Conservation (phyloP, 2,797 vertebrate genomes). For the Iguana delicatissima region DNA sequence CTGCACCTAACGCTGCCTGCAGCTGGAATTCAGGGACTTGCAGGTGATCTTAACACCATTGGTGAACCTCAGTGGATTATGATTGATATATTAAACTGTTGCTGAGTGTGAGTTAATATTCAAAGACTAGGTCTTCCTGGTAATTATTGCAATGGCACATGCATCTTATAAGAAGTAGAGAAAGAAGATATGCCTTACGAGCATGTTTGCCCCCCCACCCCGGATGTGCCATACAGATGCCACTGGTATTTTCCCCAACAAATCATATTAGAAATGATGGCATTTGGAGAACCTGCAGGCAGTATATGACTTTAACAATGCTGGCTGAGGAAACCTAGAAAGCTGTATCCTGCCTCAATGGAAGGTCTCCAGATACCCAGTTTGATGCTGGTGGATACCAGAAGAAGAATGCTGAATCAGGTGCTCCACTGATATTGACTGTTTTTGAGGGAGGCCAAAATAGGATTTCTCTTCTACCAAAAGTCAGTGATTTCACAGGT, state of each 20-base stretch:
- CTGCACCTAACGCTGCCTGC: not conserved
- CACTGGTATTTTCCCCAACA: not conserved
- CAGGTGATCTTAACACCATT: not conserved
- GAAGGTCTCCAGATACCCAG: not conserved
- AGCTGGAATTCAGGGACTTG: slow-evolving; percentile 4
- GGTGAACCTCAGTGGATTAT: slow-evolving; percentile 14
- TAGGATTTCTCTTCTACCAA: not conserved
- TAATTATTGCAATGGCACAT: slow-evolving; percentile 6
- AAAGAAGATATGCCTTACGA: not conserved
- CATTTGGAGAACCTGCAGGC: too few species aligned
- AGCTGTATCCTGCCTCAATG: too few species aligned
- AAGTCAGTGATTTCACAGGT: not conserved
- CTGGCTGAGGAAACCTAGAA: too few species aligned
- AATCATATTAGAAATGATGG: not conserved
- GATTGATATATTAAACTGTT: not conserved
- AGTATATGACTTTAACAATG: too few species aligned
- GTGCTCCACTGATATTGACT: not conserved
- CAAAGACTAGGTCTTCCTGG: not conserved
- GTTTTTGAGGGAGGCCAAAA: too few species aligned
- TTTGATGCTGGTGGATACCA: not conserved
- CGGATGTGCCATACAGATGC: not conserved
- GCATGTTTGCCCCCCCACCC: not conserved
- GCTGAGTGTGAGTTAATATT: slow-evolving; percentile 11
- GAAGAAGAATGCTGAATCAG: not conserved
- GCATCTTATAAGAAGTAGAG: not conserved